Percentiles rank a stretch among this genome's conserved stretches.
phyloP scores from a whole-genome alignment of 2,888 invertebrate species.

The Netelia virgata region DNA sequence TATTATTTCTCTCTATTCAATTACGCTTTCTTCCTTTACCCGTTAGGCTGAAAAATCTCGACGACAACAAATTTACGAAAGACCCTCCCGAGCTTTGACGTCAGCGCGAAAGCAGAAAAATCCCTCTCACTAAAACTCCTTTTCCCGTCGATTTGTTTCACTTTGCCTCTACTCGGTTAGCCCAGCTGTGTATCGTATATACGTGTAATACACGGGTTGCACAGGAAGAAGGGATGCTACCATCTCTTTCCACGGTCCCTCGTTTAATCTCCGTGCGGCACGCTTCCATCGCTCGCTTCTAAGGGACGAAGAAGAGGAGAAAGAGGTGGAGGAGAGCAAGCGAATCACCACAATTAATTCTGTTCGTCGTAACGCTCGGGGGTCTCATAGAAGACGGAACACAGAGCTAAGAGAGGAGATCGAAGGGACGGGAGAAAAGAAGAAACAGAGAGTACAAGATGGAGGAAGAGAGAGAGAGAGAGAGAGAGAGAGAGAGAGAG shows the following conservation, averaged over 20 bases:
- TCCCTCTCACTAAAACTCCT: conserved; percentile 11
- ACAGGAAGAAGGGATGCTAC: conserved; percentile 14
- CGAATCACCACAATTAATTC: conserved; percentile 67
- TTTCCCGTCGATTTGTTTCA: conserved; percentile 55
- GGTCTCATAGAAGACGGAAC: conserved; percentile 39
- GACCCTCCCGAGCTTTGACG: not conserved
- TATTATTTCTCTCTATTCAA: not conserved
- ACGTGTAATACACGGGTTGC: conserved; percentile 30
- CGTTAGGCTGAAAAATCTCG: conserved; percentile 16
- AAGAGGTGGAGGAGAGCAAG: not conserved
- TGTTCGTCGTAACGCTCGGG: conserved; percentile 50
- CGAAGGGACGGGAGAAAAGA: conserved; percentile 36
- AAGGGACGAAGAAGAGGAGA: not conserved
- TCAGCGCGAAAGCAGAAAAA: conserved; percentile 18
- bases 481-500: conserved; percentile 33
- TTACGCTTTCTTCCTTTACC: not conserved
- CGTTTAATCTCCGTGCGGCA: conserved; percentile 60
- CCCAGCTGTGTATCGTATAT: not conserved
- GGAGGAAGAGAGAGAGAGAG: conserved; percentile 12
- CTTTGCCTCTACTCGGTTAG: conserved; percentile 40
- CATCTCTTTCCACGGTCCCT: conserved; percentile 5
- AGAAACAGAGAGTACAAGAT: conserved; percentile 3
- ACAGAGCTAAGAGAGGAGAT: conserved; percentile 54
- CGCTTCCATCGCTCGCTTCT: not conserved
- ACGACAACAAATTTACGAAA: not conserved